Evolutionary conservation across 2,113 vertebrate genomes (phyloP), one percentile per base, ranked within the genome.

Genomic region (Dipodomys spectabilis): DNA sequence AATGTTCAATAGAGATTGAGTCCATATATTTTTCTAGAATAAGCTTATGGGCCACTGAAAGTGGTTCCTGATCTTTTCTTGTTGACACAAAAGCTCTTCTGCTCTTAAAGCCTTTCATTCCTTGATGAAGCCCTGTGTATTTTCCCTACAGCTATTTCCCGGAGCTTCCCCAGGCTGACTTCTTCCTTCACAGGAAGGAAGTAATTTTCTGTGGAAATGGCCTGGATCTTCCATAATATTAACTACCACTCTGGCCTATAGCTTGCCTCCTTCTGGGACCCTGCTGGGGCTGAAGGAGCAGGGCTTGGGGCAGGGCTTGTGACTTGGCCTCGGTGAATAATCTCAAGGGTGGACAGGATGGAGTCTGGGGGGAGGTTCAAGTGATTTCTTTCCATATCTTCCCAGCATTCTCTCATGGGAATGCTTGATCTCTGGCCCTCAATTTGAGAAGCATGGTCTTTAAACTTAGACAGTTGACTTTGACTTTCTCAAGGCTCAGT

Each of bases 401-500:
- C 67, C 53, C n/a, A 35, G 15, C 19, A 9, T 22, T 39, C 82
- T 91, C 81, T 62, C 22, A 4, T 49, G 57, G 44, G 35, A 62
- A 27, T n/a, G 20, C 79, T 67, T 68, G 74, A 64, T 85, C 85
- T 57, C 28, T 77, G 44, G 45, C 75, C 25, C 64, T 8, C 11
- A n/a, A 45, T 77, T 88, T 91, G 86, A 86, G 89, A 91, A 93
- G 62, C n/a, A 19, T 0, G 3, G 32, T 22, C 85, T n/a, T 77
- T 45, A 78, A 44, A 23, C 49, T 79, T 74, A 71, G 94, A 28
- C 44, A 77, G 53, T 89, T 57, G 80, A 27, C 69, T 92, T 88
- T 90, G 68, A 75, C 57, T 8, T 82, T 88, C 45, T 88, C 65
- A 75, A 79, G 83, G 45, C 78, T 32, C 68, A 45, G 23, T 32